Evolutionary conservation across 2,797 vertebrate genomes (phyloP).

Genomic region (Syngnathus rostellatus): DNA sequence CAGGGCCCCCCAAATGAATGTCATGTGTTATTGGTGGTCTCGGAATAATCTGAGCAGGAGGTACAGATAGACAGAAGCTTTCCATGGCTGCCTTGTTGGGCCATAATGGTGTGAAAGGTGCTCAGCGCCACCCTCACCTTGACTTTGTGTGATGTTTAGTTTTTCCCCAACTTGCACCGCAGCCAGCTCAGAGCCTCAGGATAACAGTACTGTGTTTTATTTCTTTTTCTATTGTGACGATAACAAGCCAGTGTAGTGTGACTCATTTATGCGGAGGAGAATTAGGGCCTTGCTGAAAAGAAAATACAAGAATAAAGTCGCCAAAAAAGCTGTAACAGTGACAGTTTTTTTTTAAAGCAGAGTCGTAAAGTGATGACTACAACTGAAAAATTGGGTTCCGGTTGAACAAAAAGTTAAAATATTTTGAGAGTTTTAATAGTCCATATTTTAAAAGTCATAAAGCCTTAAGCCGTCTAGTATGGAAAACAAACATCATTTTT

Average conservation of each 20-base stretch:
- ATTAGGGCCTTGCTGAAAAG: background rate
- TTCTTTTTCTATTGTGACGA: conserved; percentile 12
- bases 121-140: background rate
- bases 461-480: too few species aligned
- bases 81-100: background rate
- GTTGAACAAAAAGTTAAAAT: too few species aligned
- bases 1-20: conserved; percentile 2
- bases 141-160: background rate
- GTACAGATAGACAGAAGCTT: background rate
- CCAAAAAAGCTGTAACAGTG: too few species aligned
- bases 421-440: too few species aligned
- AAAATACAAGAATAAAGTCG: background rate
- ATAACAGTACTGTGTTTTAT: conserved; percentile 3
- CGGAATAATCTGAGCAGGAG: background rate
- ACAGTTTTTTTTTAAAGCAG: too few species aligned
- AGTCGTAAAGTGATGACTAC: too few species aligned
- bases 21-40: background rate
- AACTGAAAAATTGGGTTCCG: too few species aligned
- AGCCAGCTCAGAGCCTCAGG: background rate
- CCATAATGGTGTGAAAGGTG: background rate
- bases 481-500: too few species aligned
- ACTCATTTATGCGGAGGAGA: conserved; percentile 14
- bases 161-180: background rate
- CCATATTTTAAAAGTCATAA: too few species aligned
- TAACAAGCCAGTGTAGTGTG: conserved; percentile 17